Evolutionary conservation across 2,113 vertebrate genomes (phyloP), one percentile per base, ranked within the genome.

Genomic region (Ceyx margarethae): DNA sequence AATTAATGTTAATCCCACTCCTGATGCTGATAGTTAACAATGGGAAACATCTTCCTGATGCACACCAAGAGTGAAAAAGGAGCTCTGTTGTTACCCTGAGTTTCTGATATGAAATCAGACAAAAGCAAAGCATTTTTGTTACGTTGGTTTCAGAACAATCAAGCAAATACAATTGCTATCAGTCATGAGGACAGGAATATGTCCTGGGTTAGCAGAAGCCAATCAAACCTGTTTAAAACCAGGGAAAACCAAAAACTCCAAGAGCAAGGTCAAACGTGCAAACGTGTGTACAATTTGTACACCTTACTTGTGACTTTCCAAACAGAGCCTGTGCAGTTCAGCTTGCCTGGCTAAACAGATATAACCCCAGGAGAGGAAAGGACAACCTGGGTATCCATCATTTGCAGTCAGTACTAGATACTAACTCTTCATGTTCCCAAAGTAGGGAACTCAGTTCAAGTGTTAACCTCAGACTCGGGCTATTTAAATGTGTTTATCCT

Each of bases 1-100:
- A 80, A 29, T 13, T 13, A 48, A 37, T 15, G 33, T 37, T 82
- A 62, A 85, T 51, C 22, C 25, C 28, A 35, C 25, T 69, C n/a
- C n/a, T 50, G 45, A 43, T 40, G 62, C 67, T 54, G 51, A 58
- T 15, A 48, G 29, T 10, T 35, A 58, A 51, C 61, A 72, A 14
- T 1, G 2, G 28, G 26, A 79, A 37, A 45, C 15, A 25, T 46
- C 48, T 67, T 56, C 50, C 58, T 80, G 81, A 67, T 40, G 50
- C 18, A 45, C 46, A 62, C 2, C 6, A 2, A 23, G 71, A 79
- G 13, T 73, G 51, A 72, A 72, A 91, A 82, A 73, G 42, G 37
- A 89, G 56, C 53, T 87, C n/a, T 72, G 46, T 21, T 77, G 69
- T 71, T 91, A 85, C 67, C 58, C 65, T 35, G 67, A 76, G 54